Evolutionary conservation across 2,113 vertebrate genomes (phyloP), one percentile per base, ranked within the genome.

Genomic region (Hoplias malabaricus): DNA sequence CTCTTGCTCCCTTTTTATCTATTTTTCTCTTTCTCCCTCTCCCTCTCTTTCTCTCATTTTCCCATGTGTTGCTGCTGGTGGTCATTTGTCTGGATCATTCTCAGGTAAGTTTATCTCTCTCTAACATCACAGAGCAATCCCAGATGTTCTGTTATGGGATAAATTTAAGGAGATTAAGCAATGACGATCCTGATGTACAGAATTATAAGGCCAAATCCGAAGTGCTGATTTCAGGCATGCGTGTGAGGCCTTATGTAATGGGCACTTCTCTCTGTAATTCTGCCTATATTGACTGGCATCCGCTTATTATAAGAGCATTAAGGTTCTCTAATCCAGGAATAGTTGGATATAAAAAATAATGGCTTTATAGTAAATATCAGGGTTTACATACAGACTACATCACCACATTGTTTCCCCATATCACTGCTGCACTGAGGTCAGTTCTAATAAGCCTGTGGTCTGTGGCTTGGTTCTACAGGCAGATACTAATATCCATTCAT

Each of bases 91-190:
- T 43, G 56, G 25, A 38, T 56, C 69, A 8, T 69, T 59, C 62
- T 77, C 48, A 81, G 76, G 84, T 83, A 79, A 83, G 79, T 74
- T 48, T 31, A 69, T 27, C 31, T 70, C 25, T 67, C 23, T 70
- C 0, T 67, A 46, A 40, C 34, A 27, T 50, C 36, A 16, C 14
- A 2, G n/a, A 29, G 27, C 56, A 33, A 14, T 40, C 16, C 40
- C 29, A 48, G 16, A 27, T 59, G 42, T 40, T 23, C 2, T 50
- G 16, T 50, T 69, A 50, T 33, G 29, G 36, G 1, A 50, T 50
- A 16, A 50, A 11, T 9, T 33, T 50, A n/a, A 69, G 42, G 40
- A 48, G 66, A 33, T 69, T 50, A 69, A 2, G 29, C 42, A 8
- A 29, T 27, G 43, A 53, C 29, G 8, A 9, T n/a, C 43, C 73